phyloP scores from a whole-genome alignment of 1,140 invertebrate genomes.

The roundworm (Caenorhabditis elegans) region DNA sequence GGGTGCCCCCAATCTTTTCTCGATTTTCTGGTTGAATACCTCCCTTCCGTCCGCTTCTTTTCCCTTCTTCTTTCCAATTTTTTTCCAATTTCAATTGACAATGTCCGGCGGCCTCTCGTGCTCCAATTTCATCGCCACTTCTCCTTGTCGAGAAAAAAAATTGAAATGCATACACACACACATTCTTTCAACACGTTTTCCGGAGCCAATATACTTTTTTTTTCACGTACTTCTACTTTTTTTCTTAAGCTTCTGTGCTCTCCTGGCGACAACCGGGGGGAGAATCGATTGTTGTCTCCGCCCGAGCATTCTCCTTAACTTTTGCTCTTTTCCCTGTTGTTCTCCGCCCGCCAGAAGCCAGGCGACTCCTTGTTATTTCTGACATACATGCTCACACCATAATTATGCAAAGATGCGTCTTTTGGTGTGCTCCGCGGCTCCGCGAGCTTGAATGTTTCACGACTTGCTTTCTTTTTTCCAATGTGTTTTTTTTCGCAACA shows the following conservation, averaged over 20 bases:
- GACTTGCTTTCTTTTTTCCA: neutral
- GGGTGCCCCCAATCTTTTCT: neutral
- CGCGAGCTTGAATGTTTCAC: neutral
- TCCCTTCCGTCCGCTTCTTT: neutral
- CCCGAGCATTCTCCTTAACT: neutral
- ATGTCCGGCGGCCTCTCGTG: neutral
- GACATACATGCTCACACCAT: neutral
- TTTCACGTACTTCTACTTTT: neutral
- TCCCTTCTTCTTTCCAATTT: neutral
- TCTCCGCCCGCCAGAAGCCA: neutral
- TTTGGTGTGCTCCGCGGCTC: too few species aligned
- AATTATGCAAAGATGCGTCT: conserved; percentile 31
- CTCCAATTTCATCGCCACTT: neutral
- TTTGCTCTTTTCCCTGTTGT: neutral
- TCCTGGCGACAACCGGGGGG: neutral
- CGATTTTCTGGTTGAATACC: conserved; percentile 24
- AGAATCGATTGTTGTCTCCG: conserved; percentile 30
- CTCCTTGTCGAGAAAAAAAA: neutral
- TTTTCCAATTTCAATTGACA: conserved; percentile 25
- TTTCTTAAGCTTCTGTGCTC: neutral
- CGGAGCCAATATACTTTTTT: neutral
- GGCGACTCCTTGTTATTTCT: neutral
- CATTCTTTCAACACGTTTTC: neutral
- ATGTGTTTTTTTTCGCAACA: neutral
- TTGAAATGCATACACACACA: neutral